phyloP scores from a whole-genome alignment of 2,888 invertebrate genomes.

The Gibbula magus region DNA sequence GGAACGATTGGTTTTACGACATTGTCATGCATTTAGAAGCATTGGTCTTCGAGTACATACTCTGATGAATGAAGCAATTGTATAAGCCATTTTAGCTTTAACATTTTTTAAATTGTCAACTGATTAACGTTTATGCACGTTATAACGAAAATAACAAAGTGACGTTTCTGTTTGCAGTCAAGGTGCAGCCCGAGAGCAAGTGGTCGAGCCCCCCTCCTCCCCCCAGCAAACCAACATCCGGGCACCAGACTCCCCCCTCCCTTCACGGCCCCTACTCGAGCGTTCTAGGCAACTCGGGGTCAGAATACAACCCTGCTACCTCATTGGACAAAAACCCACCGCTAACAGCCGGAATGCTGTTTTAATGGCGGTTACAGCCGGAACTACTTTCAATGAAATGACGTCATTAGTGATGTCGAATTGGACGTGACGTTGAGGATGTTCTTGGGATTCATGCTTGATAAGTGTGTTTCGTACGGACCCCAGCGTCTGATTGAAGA shows the following conservation, averaged over 20 bases:
- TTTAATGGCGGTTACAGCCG: constrained; percentile 27
- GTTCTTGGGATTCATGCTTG: too few species aligned
- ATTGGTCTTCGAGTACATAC: too few species aligned
- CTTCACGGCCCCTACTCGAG: constrained; percentile 69
- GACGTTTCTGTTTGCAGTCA: constrained; percentile 40
- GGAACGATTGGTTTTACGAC: too few species aligned
- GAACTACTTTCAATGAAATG: neutral
- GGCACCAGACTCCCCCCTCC: constrained; percentile 50
- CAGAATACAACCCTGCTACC: constrained; percentile 47
- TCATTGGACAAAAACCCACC: constrained; percentile 52
- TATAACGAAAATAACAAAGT: too few species aligned
- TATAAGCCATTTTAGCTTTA: too few species aligned
- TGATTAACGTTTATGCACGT: too few species aligned
- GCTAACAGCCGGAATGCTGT: constrained; percentile 51
- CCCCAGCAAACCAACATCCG: constrained; percentile 25
- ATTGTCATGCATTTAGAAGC: too few species aligned
- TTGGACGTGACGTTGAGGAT: neutral
- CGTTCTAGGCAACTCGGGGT: constrained; percentile 50
- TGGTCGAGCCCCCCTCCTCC: constrained; percentile 48
- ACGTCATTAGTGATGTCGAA: neutral
- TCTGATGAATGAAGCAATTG: too few species aligned
- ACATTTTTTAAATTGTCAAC: too few species aligned
- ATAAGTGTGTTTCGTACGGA: too few species aligned
- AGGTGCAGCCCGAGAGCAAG: constrained; percentile 52
- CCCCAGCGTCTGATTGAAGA: too few species aligned